Evolutionary conservation across 2,113 vertebrate genomes (phyloP).

Genomic region (Neotoma lepida): DNA sequence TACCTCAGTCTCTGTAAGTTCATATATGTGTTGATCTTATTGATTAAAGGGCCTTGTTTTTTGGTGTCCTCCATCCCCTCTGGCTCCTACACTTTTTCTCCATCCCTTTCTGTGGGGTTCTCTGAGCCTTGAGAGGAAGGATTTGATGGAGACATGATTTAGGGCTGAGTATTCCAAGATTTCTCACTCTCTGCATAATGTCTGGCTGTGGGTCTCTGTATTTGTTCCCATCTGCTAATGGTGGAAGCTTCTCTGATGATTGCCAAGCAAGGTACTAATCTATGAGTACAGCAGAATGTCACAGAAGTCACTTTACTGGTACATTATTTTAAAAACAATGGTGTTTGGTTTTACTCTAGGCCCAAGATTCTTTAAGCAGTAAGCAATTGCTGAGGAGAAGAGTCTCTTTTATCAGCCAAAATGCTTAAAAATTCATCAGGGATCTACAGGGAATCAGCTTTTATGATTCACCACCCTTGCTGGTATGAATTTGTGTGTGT

Average conservation of each 20-base stretch:
- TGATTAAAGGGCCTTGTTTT: neutral
- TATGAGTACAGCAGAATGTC: neutral
- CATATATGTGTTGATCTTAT: neutral
- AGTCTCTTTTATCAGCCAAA: too few relatives aligned
- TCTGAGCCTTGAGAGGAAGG: neutral
- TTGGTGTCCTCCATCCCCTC: neutral
- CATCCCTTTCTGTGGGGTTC: neutral
- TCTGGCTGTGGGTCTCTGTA: neutral
- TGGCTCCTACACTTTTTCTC: neutral
- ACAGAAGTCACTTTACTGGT: neutral
- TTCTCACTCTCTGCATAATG: neutral
- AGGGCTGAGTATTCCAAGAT: neutral
- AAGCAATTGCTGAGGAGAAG: neutral
- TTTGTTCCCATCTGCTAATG: neutral
- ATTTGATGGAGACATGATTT: neutral
- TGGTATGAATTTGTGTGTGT: neutral
- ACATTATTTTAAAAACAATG: neutral
- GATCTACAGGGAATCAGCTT: neutral
- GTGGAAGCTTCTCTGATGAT: neutral
- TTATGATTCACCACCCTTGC: neutral
- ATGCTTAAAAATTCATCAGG: neutral
- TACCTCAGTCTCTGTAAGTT: neutral
- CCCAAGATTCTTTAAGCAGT: neutral
- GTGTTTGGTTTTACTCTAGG: neutral
- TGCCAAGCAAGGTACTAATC: neutral